phyloP scores from a whole-genome alignment of 1,140 invertebrate species.

The Venustaconcha ellipsiformis region DNA sequence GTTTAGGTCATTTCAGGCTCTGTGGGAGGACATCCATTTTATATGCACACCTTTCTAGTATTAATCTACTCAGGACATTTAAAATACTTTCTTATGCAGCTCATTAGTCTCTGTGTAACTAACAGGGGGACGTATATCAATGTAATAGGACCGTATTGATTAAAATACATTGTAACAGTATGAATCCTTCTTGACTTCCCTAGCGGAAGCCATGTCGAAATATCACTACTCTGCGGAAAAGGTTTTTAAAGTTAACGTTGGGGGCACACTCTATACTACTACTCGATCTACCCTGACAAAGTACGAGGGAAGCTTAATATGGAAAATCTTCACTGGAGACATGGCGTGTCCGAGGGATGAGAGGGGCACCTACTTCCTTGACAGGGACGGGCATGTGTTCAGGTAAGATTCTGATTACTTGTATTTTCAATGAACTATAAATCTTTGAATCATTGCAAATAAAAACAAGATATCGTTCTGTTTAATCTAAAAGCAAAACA shows the following conservation, averaged over 20 bases:
- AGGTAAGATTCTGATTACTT: constrained; percentile 31
- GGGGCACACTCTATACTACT: constrained; percentile 59
- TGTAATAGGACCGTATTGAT: too few relatives aligned
- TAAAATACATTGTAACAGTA: too few relatives aligned
- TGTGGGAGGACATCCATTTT: too few relatives aligned
- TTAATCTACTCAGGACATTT: too few relatives aligned
- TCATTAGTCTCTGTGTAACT: too few relatives aligned
- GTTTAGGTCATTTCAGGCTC: too few relatives aligned
- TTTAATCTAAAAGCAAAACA: neutral
- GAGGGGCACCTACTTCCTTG: constrained; percentile 58
- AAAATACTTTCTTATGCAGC: too few relatives aligned
- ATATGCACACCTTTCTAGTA: too few relatives aligned
- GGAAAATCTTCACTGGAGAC: constrained; percentile 53
- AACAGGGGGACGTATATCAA: too few relatives aligned
- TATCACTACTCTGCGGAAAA: constrained; percentile 18
- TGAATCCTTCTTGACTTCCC: too few relatives aligned
- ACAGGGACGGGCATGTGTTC: constrained; percentile 58
- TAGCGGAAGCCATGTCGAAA: constrained; percentile 15
- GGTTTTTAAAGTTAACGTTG: constrained; percentile 59
- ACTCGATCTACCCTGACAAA: constrained; percentile 44
- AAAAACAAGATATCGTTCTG: neutral
- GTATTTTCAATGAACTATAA: neutral
- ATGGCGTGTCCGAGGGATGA: constrained; percentile 49
- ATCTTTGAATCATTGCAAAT: neutral
- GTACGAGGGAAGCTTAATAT: constrained; percentile 50